Evolutionary conservation across 2,888 invertebrate genomes (phyloP).

Genomic region (Tanypteryx hageni): DNA sequence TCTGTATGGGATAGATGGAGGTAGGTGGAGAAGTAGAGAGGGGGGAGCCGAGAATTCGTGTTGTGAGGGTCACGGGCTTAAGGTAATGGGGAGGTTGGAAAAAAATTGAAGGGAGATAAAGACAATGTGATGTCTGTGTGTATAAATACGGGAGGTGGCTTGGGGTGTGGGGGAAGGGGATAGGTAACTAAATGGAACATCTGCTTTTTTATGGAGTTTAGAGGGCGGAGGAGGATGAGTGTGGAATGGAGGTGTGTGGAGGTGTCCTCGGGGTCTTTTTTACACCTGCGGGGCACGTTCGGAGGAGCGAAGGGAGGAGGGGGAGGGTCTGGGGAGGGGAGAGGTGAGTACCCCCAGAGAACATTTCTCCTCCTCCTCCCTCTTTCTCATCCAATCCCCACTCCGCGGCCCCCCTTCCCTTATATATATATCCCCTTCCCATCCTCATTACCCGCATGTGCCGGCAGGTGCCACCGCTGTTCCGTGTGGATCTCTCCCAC

Average conservation of each 20-base stretch:
- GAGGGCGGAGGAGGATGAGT: slow-evolving; percentile 19
- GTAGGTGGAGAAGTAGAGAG: background rate
- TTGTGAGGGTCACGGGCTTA: slow-evolving; percentile 45
- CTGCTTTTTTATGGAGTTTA: slow-evolving; percentile 56
- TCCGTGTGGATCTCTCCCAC: slow-evolving; percentile 28
- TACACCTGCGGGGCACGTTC: slow-evolving; percentile 59
- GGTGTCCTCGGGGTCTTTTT: slow-evolving; percentile 34
- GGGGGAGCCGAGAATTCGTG: background rate
- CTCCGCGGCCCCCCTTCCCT: background rate
- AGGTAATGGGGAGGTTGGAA: background rate
- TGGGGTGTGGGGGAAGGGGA: background rate
- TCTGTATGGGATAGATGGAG: background rate
- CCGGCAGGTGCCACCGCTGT: slow-evolving; percentile 56
- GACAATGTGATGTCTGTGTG: slow-evolving; percentile 47
- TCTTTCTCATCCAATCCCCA: background rate
- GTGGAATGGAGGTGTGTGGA: slow-evolving; percentile 33
- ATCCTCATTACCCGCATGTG: slow-evolving; percentile 59
- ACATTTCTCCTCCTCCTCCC: slow-evolving; percentile 6
- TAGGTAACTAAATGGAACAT: slow-evolving; percentile 57
- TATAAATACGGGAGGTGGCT: slow-evolving; percentile 48
- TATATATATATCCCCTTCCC: background rate
- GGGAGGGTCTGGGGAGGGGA: background rate
- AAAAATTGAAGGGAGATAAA: slow-evolving; percentile 49
- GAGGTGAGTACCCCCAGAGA: slow-evolving; percentile 45
- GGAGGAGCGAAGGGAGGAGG: slow-evolving; percentile 9